Base-by-base conservation (phyloP, 2,113 vertebrate species). In the Zosterops hypoxanthus region DNA sequence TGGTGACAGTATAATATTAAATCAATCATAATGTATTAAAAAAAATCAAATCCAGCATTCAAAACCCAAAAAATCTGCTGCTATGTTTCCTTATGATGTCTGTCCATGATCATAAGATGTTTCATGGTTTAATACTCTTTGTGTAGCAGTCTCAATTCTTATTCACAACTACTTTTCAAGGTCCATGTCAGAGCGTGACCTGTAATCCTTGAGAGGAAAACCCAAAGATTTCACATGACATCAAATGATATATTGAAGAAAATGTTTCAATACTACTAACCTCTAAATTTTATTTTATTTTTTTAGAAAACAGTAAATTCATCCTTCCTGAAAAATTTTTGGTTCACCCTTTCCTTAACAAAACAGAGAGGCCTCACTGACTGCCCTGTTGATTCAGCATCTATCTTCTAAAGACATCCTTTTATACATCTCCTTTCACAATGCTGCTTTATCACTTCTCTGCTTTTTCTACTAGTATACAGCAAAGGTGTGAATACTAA, bases 41-140 rank as follows among this genome's bases (percentile, higher is more conserved):
- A 55, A 55, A 55, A 47, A 47, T 0, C 2, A 42, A 50, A n/a
- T 3, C 0, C 1, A 44, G 25, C 15, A 34, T n/a, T 52, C 12
- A 59, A 59, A 46, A 3, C 0, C 3, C 26, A 55, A 82, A 82
- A 75, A 60, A 13, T 5, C 8, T 78, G 4, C 3, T 65, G 14
- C 34, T 47, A 5, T 47, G 8, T 82, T 41, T 22, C 14, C n/a
- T 78, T 75, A 39, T 77, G 39, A 52, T 6, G 21, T 21, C 28
- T 75, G 3, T 47, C 8, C 12, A 29, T 26, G 12, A 12, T 56
- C 20, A 56, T 25, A 64, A 68, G 20, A 33, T 63, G 0, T 31
- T 69, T 73, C 36, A 24, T 28, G 36, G 9, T 57, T 61, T 66
- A 82, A 57, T 75, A 3, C 0, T 31, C 14, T 78, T 78, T 69